These are phyloP conservation scores for Catostomus latipinnis DNA, from an alignment of 2,797 vertebrate genomes.

Conservation along the genomic window DNA sequence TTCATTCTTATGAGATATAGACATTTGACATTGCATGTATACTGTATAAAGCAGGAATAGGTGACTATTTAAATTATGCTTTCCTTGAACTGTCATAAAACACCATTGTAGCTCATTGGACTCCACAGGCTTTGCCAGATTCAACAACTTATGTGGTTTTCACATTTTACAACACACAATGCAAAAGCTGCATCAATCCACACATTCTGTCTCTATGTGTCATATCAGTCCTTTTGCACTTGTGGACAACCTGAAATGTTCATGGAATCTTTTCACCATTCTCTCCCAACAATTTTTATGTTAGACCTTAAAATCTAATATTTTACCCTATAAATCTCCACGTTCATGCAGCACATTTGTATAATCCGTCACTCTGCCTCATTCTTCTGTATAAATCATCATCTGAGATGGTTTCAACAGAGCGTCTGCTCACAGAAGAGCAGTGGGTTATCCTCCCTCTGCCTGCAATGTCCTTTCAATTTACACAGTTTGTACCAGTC, in stretches of 20 bases:
- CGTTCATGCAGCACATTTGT: slow-evolving; percentile 55
- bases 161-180: slow-evolving; percentile 42
- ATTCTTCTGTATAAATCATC: slow-evolving; percentile 50
- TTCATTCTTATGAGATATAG: background rate
- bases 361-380: slow-evolving; percentile 42
- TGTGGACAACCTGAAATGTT: background rate
- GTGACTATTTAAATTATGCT: slow-evolving; percentile 38
- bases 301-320: slow-evolving; percentile 56
- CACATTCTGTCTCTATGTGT: slow-evolving; percentile 52
- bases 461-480: slow-evolving; percentile 17
- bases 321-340: slow-evolving; percentile 54
- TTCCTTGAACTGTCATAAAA: slow-evolving; percentile 48
- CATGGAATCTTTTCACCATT: slow-evolving; percentile 12
- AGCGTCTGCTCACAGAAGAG: slow-evolving; percentile 47
- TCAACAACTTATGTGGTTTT: slow-evolving; percentile 40
- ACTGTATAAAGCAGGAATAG: background rate
- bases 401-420: slow-evolving; percentile 60
- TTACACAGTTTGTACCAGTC: slow-evolving; percentile 33
- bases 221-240: slow-evolving; percentile 37
- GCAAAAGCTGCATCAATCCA: slow-evolving; percentile 42
- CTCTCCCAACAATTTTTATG: slow-evolving; percentile 46
- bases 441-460: slow-evolving; percentile 21
- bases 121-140: slow-evolving; percentile 23
- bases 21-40: background rate
- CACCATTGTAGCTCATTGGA: slow-evolving; percentile 29